These are phyloP conservation scores for Penaeus japonicus DNA, from an alignment of 1,140 invertebrate species.

Conservation along the genomic window DNA sequence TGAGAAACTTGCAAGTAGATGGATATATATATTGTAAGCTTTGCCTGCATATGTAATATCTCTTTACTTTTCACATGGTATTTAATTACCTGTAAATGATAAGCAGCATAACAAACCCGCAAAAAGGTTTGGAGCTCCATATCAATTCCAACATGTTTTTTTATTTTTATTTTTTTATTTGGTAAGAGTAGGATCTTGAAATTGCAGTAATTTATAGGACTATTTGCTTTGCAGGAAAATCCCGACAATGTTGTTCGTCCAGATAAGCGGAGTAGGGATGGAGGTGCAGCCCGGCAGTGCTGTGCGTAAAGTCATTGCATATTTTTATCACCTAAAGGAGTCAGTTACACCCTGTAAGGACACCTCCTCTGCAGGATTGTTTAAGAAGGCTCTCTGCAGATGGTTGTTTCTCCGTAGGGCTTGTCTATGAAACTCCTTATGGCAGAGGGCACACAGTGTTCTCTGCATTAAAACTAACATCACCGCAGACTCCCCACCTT, in stretches of 20 bases:
- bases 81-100: no score
- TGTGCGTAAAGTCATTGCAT: slow-evolving; percentile 33
- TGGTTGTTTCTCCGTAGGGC: slow-evolving; percentile 6
- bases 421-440: slow-evolving; percentile 14
- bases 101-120: no score
- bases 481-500: slow-evolving; percentile 14
- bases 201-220: no score
- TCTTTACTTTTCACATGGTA: no score
- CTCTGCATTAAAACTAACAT: slow-evolving; percentile 9
- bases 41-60: no score
- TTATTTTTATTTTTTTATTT: not conserved
- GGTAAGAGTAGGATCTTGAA: not conserved
- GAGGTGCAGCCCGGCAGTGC: slow-evolving; percentile 47
- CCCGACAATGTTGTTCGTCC: slow-evolving; percentile 44
- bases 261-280: slow-evolving; percentile 23
- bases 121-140: no score
- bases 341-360: not conserved
- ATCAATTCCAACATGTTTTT: not conserved
- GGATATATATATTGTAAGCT: no score
- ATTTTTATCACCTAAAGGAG: not conserved
- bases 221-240: slow-evolving; percentile 19
- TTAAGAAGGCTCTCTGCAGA: slow-evolving; percentile 9
- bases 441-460: not conserved
- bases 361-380: not conserved
- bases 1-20: no score